A percentile compares a stretch with the other conserved stretches of the same genome.
phyloP scores from a whole-genome alignment of 2,888 invertebrate genomes.

The Carcina quercana region DNA sequence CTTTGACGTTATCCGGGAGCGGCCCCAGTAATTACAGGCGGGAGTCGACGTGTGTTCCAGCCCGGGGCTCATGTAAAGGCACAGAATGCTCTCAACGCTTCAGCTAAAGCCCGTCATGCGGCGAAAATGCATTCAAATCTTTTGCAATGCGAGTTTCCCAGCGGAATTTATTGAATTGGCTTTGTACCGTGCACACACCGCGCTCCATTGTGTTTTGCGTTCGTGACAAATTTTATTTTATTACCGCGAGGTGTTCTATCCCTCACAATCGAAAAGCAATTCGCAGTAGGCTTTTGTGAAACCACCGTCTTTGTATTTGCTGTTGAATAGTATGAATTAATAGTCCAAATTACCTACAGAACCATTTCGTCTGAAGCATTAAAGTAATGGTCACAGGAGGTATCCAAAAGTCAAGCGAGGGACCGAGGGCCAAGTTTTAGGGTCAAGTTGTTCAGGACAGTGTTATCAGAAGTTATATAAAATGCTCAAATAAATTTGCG shows the following conservation, averaged over 20 bases:
- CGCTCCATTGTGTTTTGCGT: conserved; percentile 41
- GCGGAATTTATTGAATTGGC: conserved; percentile 59
- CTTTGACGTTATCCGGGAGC: conserved; percentile 32
- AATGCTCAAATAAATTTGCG: too few relatives aligned
- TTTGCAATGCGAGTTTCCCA: conserved; percentile 43
- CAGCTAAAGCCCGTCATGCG: conserved; percentile 35
- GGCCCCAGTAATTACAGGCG: conserved; percentile 33
- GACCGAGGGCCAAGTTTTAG: too few relatives aligned
- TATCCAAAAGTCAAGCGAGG: too few relatives aligned
- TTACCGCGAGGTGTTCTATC: conserved; percentile 17
- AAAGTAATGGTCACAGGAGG: too few relatives aligned
- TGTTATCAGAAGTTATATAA: too few relatives aligned
- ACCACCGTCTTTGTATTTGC: too few relatives aligned
- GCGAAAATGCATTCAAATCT: conserved; percentile 59
- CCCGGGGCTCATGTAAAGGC: conserved; percentile 1
- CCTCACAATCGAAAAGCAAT: conserved; percentile 15
- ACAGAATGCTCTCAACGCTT: conserved; percentile 16
- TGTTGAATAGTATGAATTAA: too few relatives aligned
- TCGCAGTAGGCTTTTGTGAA: conserved; percentile 13
- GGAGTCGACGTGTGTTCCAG: conserved; percentile 5
- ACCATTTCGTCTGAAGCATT: too few relatives aligned
- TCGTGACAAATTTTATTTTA: conserved; percentile 51
- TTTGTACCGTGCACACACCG: conserved; percentile 44
- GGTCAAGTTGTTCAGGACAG: too few relatives aligned
- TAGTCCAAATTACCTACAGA: too few relatives aligned